phyloP scores from a whole-genome alignment of 2,113 vertebrate genomes.

The Limnothrissa miodon region DNA sequence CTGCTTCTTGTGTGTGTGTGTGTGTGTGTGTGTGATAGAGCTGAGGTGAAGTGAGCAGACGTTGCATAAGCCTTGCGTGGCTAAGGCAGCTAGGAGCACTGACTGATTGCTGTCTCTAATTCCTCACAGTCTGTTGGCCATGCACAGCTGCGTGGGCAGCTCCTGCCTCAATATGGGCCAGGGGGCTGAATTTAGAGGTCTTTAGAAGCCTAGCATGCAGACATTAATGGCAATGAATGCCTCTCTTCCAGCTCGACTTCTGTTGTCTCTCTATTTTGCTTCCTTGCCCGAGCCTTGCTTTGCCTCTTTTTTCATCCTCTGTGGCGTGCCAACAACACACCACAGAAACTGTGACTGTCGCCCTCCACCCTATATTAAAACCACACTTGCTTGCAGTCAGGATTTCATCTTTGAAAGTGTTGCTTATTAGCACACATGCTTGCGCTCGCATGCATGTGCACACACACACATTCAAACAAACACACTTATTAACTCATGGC shows the following conservation, averaged over 20 bases:
- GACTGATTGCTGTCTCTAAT: neutral
- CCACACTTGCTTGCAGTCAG: neutral
- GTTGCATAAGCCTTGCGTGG: neutral
- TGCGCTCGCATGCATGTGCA: conserved; percentile 10
- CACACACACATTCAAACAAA: conserved; percentile 18
- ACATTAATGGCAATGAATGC: neutral
- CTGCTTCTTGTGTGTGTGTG: neutral
- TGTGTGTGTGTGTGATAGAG: neutral
- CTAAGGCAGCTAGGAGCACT: neutral
- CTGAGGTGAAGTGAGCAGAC: neutral
- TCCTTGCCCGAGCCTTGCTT: neutral
- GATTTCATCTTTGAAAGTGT: neutral
- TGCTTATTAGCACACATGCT: neutral
- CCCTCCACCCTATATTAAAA: neutral
- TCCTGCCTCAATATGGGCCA: neutral
- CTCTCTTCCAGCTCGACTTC: neutral
- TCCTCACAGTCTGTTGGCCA: neutral
- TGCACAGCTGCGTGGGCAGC: neutral
- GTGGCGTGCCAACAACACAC: neutral
- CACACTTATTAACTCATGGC: neutral
- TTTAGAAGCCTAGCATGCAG: neutral
- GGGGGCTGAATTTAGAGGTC: neutral
- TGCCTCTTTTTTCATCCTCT: neutral
- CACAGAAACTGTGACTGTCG: neutral
- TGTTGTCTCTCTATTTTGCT: neutral